A percentile compares a stretch with the other conserved stretches of the same genome.
Evolutionary conservation across 2,113 vertebrate species (phyloP).

Genomic region (Tringa solitaria): DNA sequence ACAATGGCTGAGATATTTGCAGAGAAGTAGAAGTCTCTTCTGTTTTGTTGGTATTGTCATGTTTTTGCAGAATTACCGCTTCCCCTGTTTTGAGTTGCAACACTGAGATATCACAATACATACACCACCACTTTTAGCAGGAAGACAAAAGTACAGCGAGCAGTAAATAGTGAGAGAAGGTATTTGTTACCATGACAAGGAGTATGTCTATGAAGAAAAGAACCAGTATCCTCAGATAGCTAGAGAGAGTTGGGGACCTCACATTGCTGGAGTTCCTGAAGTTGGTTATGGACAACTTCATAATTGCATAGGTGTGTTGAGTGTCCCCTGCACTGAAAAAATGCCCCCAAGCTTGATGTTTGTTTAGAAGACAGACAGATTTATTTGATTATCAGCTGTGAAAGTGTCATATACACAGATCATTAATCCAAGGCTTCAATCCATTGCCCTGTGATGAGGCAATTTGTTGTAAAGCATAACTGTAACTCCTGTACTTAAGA

Average conservation of each 20-base stretch:
- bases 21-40: not conserved
- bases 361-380: not conserved
- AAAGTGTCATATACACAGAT: not conserved
- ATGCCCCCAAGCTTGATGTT: not conserved
- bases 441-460: not conserved
- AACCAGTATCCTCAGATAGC: not conserved
- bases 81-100: fast-evolving
- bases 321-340: not conserved
- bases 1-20: not conserved
- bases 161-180: not conserved
- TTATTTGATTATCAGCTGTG: not conserved
- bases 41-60: not conserved
- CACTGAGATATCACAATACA: fast-evolving
- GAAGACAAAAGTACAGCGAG: not conserved
- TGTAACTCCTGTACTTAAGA: not conserved
- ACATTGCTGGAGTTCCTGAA: not conserved
- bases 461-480: not conserved
- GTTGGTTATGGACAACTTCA: not conserved
- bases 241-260: not conserved
- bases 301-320: not conserved
- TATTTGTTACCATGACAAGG: not conserved
- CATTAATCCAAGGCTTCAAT: not conserved
- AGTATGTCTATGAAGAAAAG: not conserved
- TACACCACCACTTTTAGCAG: not conserved
- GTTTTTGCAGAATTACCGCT: not conserved